Evolutionary conservation across 30 jellyfish, hydroid and myxozoan species (phyloP).

Genomic region (Morbakka virulenta): DNA sequence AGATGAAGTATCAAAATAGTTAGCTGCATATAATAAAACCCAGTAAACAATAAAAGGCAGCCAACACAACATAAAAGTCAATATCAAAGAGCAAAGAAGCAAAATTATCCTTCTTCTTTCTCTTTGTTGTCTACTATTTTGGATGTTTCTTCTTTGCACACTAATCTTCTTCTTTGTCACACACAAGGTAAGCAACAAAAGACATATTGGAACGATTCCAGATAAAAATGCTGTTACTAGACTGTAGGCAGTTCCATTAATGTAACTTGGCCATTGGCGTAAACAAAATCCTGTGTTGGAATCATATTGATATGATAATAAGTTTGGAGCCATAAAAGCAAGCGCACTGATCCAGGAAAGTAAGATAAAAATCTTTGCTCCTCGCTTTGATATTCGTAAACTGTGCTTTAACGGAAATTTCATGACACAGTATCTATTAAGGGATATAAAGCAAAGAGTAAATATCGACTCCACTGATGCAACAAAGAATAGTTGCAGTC

Average conservation of each 20-base stretch:
- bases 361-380: conserved; percentile 17
- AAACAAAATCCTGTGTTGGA: conserved; percentile 51
- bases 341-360: conserved; percentile 36
- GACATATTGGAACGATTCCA: conserved; percentile 24
- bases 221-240: conserved; percentile 13
- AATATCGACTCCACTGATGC: conserved; percentile 56
- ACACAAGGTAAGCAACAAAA: conserved; percentile 34
- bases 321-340: conserved; percentile 29
- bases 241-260: conserved; percentile 37
- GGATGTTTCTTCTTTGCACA: neutral
- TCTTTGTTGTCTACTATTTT: neutral
- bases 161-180: conserved; percentile 42
- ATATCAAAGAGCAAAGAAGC: conserved; percentile 40
- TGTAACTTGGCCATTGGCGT: conserved; percentile 32
- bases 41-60: conserved; percentile 55
- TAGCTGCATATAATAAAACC: conserved; percentile 10
- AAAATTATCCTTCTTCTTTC: conserved; percentile 50
- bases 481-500: conserved; percentile 27
- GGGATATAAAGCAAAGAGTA: conserved; percentile 46
- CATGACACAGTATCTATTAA: conserved; percentile 44
- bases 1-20: conserved; percentile 12
- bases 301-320: conserved; percentile 27
- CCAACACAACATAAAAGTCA: conserved; percentile 44
- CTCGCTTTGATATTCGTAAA: conserved; percentile 16
- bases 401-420: conserved; percentile 33